Evolutionary conservation across 2,113 vertebrate species (phyloP).

Genomic region (Nesogale talazaci): DNA sequence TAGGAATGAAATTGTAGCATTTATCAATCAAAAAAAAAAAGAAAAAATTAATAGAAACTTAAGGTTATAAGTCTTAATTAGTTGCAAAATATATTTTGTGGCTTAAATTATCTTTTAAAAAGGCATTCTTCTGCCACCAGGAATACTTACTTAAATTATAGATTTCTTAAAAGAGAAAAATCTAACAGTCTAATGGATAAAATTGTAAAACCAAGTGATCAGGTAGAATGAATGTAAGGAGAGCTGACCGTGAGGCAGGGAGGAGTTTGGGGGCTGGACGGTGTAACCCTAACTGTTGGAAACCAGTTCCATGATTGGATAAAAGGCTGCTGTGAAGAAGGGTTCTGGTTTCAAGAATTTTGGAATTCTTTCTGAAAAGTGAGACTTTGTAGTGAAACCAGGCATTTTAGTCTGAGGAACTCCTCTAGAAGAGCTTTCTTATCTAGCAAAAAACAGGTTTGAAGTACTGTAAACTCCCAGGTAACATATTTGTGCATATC

Average conservation of each 20-base stretch:
- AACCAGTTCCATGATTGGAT: background rate
- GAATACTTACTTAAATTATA: constrained; percentile 24
- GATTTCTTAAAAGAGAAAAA: constrained; percentile 2
- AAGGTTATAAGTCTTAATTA: constrained; percentile 34
- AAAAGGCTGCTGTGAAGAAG: background rate
- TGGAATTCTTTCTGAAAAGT: background rate
- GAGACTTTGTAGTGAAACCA: background rate
- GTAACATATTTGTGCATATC: background rate
- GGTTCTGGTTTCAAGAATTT: background rate
- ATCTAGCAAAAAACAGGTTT: background rate
- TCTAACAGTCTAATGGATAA: background rate
- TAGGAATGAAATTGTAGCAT: no score
- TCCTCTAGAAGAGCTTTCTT: background rate
- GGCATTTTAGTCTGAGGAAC: background rate
- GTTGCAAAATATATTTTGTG: constrained; percentile 32
- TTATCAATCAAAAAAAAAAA: no score
- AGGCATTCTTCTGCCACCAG: constrained; percentile 18
- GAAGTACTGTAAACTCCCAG: background rate
- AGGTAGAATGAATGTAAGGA: background rate
- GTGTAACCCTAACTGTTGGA: background rate
- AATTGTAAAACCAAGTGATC: constrained; percentile 19
- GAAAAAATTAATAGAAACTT: background rate
- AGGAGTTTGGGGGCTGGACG: background rate
- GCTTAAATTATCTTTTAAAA: constrained; percentile 39
- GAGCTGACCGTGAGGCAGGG: background rate